Percentiles rank a stretch among this genome's conserved stretches.
Evolutionary conservation across 2,888 invertebrate species (phyloP).

Genomic region (Prionchulus punctatus): DNA sequence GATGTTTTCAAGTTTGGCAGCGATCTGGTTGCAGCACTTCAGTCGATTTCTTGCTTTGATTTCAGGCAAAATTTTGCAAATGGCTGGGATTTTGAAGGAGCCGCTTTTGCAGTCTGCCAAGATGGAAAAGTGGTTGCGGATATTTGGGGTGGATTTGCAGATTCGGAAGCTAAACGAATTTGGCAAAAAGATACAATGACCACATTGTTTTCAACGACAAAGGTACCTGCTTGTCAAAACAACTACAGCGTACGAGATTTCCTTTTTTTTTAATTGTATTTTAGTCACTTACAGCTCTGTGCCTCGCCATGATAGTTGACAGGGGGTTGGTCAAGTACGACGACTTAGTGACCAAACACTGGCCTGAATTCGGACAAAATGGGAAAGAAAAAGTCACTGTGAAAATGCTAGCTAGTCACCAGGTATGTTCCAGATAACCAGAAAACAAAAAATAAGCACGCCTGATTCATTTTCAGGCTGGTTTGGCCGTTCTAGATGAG

Average conservation of each 20-base stretch:
- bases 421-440: slow-evolving; percentile 26
- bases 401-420: slow-evolving; percentile 30
- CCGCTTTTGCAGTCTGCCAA: slow-evolving; percentile 35
- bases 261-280: too few species aligned
- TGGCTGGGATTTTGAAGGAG: slow-evolving; percentile 30
- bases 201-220: slow-evolving; percentile 33
- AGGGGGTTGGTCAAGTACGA: slow-evolving; percentile 32
- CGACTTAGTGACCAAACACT: slow-evolving; percentile 31
- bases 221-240: too few species aligned
- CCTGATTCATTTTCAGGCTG: slow-evolving; percentile 33
- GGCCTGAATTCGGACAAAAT: slow-evolving; percentile 38
- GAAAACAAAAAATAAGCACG: too few species aligned
- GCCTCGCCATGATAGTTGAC: slow-evolving; percentile 32
- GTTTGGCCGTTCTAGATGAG: slow-evolving; percentile 31
- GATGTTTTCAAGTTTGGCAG: slow-evolving; percentile 11
- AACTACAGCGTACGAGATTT: too few species aligned
- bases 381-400: slow-evolving; percentile 37
- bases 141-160: slow-evolving; percentile 36
- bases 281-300: too few species aligned
- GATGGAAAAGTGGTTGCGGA: slow-evolving; percentile 32
- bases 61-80: slow-evolving; percentile 30
- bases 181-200: slow-evolving; percentile 33
- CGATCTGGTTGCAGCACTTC: too few species aligned
- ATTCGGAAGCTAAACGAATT: slow-evolving; percentile 23
- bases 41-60: too few species aligned